Conservation (phyloP, 2,797 vertebrate species). For the Toxotes lorentzi region DNA sequence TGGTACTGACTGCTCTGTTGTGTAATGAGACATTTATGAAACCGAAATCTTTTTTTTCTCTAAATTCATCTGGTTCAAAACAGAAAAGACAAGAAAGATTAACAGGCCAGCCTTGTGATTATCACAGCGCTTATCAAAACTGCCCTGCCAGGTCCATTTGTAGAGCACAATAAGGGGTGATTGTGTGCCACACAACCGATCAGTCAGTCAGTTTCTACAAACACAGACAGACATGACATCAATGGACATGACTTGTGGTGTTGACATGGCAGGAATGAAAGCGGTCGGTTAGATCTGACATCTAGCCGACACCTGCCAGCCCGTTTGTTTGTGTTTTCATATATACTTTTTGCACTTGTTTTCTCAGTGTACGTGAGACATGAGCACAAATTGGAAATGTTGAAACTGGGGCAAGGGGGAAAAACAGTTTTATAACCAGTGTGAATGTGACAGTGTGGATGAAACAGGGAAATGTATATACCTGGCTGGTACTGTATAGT, state of each 20-base stretch:
- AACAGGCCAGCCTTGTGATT: not conserved
- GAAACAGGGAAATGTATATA: not conserved
- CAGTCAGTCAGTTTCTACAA: conserved; percentile 2
- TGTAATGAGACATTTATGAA: conserved; percentile 8
- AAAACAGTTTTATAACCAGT: not conserved
- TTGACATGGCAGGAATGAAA: conserved; percentile 21
- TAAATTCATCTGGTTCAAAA: not conserved
- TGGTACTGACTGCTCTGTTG: not conserved
- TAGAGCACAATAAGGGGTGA: not conserved
- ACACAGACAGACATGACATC: not conserved
- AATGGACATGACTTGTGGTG: conserved; percentile 11
- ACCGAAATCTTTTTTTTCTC: not conserved
- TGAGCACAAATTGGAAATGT: not conserved
- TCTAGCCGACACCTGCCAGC: conserved; percentile 20
- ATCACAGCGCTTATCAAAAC: not conserved
- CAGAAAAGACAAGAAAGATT: not conserved
- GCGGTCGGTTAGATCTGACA: conserved; percentile 37
- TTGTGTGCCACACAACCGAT: conserved; percentile 9
- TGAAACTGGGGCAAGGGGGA: not conserved
- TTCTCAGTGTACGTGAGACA: not conserved
- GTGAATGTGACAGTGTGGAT: not conserved
- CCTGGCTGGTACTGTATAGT: too few species aligned
- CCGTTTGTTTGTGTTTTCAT: not conserved
- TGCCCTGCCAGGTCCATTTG: not conserved
- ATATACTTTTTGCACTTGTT: not conserved